Evolutionary conservation across 2,113 vertebrate genomes (phyloP).

Genomic region (Cololabis saira): DNA sequence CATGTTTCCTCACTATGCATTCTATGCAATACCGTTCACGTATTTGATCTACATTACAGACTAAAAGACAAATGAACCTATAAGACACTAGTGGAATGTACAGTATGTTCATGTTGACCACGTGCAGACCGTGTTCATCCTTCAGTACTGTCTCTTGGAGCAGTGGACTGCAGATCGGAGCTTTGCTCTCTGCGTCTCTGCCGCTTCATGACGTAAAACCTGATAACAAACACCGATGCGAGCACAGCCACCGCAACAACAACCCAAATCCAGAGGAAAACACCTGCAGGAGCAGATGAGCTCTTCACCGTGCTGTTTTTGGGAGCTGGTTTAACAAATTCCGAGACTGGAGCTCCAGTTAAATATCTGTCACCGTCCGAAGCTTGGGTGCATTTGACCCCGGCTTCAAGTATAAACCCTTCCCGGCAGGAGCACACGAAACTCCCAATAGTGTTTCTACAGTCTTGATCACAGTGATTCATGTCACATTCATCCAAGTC

Average conservation of each 20-base stretch:
- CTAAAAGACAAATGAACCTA: no score
- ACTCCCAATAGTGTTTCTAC: slow-evolving; percentile 58
- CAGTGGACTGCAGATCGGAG: neutral
- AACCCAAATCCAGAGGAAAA: slow-evolving; percentile 62
- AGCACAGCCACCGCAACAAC: slow-evolving; percentile 13
- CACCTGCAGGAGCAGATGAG: neutral
- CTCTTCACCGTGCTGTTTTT: slow-evolving; percentile 8
- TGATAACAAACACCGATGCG: slow-evolving; percentile 11
- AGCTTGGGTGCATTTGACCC: slow-evolving; percentile 17
- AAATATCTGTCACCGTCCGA: neutral
- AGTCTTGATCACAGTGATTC: neutral
- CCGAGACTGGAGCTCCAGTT: neutral
- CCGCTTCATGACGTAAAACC: slow-evolving; percentile 42
- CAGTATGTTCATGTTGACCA: no score
- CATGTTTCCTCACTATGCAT: no score
- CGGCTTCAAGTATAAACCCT: slow-evolving; percentile 24
- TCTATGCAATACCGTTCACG: no score
- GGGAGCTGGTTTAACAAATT: neutral
- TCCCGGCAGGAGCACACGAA: slow-evolving; percentile 43
- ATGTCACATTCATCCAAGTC: slow-evolving; percentile 52
- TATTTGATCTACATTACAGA: no score
- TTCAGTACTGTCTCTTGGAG: neutral
- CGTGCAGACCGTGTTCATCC: neutral
- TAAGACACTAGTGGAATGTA: no score
- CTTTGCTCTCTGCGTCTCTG: slow-evolving; percentile 37